A percentile compares a stretch with the other conserved stretches of the same genome.
Evolutionary conservation across 2,888 invertebrate species (phyloP).

Genomic region (Neocrepidodera transversa): DNA sequence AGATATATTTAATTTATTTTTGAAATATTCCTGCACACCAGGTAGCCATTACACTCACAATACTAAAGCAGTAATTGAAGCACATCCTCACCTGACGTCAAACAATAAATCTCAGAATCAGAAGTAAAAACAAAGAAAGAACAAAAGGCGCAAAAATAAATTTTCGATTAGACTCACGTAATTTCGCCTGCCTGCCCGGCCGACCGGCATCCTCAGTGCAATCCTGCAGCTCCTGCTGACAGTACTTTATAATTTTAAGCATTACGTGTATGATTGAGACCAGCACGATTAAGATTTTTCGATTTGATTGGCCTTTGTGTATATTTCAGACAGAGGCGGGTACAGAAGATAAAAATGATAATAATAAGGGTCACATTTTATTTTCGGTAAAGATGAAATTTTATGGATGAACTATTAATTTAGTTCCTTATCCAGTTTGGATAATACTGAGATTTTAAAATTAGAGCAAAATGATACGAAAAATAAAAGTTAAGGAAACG

Average conservation of each 20-base stretch:
- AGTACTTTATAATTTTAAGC: slow-evolving; percentile 2
- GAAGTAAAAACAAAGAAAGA: background rate
- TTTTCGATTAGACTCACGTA: slow-evolving; percentile 1
- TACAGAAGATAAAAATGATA: no score
- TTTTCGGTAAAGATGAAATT: no score
- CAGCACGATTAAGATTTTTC: background rate
- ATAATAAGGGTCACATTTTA: no score
- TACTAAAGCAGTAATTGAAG: background rate
- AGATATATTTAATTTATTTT: no score
- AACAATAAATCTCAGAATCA: background rate
- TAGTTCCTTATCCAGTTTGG: no score
- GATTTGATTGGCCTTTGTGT: background rate
- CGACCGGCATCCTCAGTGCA: no score
- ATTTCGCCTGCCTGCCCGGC: background rate
- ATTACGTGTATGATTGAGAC: background rate
- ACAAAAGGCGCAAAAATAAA: background rate
- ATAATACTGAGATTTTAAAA: no score
- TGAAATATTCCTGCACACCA: no score
- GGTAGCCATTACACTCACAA: no score
- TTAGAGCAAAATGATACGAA: no score
- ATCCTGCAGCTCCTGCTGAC: slow-evolving; percentile 2
- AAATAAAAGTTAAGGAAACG: no score
- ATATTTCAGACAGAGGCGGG: background rate
- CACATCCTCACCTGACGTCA: background rate
- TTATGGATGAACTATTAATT: no score